phyloP scores from a whole-genome alignment of 2,113 vertebrate genomes.

The Mesocricetus auratus region DNA sequence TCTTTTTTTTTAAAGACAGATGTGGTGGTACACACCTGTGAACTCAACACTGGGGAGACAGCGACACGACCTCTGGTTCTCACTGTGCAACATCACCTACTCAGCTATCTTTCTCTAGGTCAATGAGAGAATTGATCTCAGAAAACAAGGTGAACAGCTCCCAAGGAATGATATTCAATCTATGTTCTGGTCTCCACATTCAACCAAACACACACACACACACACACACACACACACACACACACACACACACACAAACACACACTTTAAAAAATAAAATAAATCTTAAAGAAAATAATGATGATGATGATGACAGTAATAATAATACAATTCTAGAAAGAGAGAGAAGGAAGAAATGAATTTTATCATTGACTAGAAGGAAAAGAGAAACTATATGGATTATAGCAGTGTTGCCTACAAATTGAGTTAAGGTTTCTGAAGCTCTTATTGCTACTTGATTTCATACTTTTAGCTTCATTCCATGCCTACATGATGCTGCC shows the following conservation, averaged over 20 bases:
- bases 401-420: not conserved
- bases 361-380: not conserved
- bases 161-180: too few relatives aligned
- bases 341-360: too few relatives aligned
- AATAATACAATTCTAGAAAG: not conserved
- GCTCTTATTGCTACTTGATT: not conserved
- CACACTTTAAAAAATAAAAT: not conserved
- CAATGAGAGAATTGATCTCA: not conserved
- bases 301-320: not conserved
- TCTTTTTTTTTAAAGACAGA: too few relatives aligned
- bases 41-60: not conserved
- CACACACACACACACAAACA: too few relatives aligned
- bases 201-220: too few relatives aligned
- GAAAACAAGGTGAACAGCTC: not conserved
- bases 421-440: too few relatives aligned
- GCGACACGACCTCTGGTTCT: not conserved
- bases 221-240: too few relatives aligned
- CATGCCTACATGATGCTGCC: rapidly evolving
- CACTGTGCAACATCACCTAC: rapidly evolving
- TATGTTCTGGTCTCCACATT: not conserved
- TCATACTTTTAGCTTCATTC: not conserved
- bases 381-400: not conserved
- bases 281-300: not conserved
- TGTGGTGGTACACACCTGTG: not conserved
- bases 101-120: not conserved